Conservation (phyloP, 2,113 vertebrate species). For the Nibea albiflora region DNA sequence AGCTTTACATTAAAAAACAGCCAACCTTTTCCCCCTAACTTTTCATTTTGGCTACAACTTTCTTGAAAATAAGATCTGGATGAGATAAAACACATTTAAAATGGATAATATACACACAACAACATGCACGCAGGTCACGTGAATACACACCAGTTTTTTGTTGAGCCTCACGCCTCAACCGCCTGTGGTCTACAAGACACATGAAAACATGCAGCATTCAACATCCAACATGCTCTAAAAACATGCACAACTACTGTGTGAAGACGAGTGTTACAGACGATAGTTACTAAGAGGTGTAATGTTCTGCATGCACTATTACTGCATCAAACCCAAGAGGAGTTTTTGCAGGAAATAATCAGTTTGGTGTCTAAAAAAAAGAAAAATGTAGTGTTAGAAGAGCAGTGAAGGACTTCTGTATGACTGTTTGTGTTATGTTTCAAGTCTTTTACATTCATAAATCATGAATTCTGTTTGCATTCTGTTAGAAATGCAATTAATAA, state of each 20-base stretch:
- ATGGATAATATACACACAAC: slow-evolving; percentile 4
- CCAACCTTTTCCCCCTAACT: too few species aligned
- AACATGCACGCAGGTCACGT: slow-evolving; percentile 23
- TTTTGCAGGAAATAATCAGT: too few species aligned
- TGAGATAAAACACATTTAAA: too few species aligned
- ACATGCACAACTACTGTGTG: background rate
- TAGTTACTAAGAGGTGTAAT: too few species aligned
- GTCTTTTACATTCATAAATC: background rate
- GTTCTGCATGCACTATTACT: background rate
- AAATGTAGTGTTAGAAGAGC: background rate
- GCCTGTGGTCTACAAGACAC: slow-evolving; percentile 54
- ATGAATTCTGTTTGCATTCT: background rate
- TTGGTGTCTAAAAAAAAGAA: background rate
- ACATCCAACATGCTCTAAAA: slow-evolving; percentile 5
- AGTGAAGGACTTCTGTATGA: background rate
- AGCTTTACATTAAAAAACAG: too few species aligned
- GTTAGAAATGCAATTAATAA: background rate
- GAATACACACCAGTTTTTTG: background rate
- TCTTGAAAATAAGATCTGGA: too few species aligned
- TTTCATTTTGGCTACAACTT: too few species aligned
- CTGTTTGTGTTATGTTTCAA: background rate
- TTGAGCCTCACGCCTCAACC: slow-evolving; percentile 23
- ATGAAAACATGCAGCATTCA: slow-evolving; percentile 65
- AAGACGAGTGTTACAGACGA: background rate
- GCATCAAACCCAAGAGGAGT: background rate